Evolutionary conservation across 2,113 vertebrate species (phyloP).

Genomic region (Sisor rabdophorus): DNA sequence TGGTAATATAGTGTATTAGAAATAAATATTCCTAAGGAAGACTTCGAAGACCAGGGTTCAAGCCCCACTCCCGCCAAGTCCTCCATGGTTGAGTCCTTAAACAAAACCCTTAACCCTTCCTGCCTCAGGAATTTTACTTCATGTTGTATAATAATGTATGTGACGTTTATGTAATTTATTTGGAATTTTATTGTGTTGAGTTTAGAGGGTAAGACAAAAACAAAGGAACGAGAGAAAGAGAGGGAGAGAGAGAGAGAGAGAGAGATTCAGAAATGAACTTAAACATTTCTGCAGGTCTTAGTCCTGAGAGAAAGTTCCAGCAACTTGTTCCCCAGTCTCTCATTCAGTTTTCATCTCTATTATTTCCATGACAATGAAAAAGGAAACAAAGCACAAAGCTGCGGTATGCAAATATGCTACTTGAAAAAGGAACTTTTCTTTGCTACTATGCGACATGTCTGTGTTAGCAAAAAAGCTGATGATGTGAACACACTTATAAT

Average conservation of each 20-base stretch:
- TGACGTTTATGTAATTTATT: no score
- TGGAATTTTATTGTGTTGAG: no score
- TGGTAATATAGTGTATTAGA: no score
- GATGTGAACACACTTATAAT: constrained; percentile 20
- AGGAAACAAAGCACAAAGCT: background rate
- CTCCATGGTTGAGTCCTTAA: no score
- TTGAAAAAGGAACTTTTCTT: background rate
- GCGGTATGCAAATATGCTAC: background rate
- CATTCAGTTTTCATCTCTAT: background rate
- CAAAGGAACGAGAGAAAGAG: constrained; percentile 2
- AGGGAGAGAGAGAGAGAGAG: background rate
- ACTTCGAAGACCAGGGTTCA: no score
- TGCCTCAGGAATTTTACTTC: no score
- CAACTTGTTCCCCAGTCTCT: background rate
- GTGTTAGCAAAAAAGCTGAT: constrained; percentile 13
- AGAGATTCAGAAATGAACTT: constrained; percentile 1
- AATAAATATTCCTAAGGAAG: no score
- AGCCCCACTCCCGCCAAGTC: no score
- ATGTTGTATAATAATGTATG: no score
- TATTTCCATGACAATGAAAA: background rate
- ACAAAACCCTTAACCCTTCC: no score
- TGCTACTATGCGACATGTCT: constrained; percentile 7
- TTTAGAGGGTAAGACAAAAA: background rate
- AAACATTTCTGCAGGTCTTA: background rate
- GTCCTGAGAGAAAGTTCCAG: constrained; percentile 30